These are phyloP conservation scores for Limnothrissa miodon DNA, from an alignment of 2,113 vertebrate species.

Conservation along the genomic window DNA sequence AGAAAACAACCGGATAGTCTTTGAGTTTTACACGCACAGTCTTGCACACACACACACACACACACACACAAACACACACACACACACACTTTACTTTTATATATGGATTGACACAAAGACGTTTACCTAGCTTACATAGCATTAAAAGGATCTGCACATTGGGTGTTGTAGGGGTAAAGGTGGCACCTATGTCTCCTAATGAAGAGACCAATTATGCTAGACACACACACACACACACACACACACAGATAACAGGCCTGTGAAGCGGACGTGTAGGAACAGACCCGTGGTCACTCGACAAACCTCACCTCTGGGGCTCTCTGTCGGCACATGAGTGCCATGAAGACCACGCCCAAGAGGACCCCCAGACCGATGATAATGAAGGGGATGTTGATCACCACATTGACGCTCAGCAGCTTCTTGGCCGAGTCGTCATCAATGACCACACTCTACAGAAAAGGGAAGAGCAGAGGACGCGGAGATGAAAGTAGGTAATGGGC, in stretches of 20 bases:
- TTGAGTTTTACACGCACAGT: not conserved
- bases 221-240: not conserved
- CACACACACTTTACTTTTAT: too few species aligned
- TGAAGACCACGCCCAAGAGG: constrained; percentile 80
- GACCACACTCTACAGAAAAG: constrained; percentile 74
- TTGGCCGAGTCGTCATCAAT: constrained; percentile 79
- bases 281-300: not conserved
- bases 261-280: not conserved
- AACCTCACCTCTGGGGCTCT: constrained; percentile 75
- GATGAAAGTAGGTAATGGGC: too few species aligned
- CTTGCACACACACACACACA: not conserved
- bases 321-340: constrained; percentile 75
- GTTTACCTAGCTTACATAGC: too few species aligned
- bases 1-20: not conserved
- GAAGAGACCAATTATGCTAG: too few species aligned
- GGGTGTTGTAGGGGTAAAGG: too few species aligned
- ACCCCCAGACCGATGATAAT: constrained; percentile 84
- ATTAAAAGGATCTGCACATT: too few species aligned
- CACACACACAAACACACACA: not conserved
- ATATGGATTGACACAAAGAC: too few species aligned
- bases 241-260: not conserved
- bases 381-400: constrained; percentile 84
- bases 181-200: too few species aligned
- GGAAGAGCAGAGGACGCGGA: too few species aligned
- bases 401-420: constrained; percentile 66